Percentiles rank a stretch among this genome's conserved stretches.
Conservation (phyloP, 1,140 invertebrate species). For the Drosophila nigrodunni region DNA sequence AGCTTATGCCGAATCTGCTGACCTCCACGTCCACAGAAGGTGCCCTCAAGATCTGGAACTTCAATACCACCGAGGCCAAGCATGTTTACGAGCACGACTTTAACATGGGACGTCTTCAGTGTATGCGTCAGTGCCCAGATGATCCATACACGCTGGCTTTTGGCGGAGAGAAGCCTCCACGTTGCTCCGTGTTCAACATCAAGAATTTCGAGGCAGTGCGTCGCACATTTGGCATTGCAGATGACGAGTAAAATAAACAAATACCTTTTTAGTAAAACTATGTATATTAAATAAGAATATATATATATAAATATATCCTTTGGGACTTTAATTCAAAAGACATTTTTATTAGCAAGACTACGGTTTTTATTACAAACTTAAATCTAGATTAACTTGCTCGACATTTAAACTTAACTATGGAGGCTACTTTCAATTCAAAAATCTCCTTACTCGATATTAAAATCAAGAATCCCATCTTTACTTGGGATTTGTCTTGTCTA, state of each 20-base stretch:
- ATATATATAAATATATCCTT: not conserved
- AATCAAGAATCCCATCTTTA: not conserved
- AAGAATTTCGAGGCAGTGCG: constrained; percentile 87
- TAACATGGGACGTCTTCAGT: constrained; percentile 90
- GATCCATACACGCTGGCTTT: constrained; percentile 91
- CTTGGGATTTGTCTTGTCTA: not conserved
- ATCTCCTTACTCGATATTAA: constrained; percentile 1
- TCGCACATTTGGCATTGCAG: constrained; percentile 65
- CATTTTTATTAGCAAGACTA: constrained; percentile 15
- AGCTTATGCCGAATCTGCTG: constrained; percentile 68
- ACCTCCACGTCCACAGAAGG: constrained; percentile 79
- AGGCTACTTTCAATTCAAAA: not conserved
- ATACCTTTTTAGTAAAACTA: constrained; percentile 3
- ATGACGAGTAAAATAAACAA: constrained; percentile 45
- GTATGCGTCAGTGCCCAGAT: constrained; percentile 91
- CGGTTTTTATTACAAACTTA: constrained; percentile 12
- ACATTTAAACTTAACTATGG: constrained; percentile 4
- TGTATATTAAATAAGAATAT: constrained; percentile 20
- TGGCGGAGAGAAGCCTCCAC: constrained; percentile 93
- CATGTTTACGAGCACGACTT: constrained; percentile 87
- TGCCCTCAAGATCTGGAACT: constrained; percentile 82
- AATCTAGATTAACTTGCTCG: constrained; percentile 19
- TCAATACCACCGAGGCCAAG: constrained; percentile 68
- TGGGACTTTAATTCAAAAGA: not conserved
- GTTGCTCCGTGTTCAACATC: constrained; percentile 91